Evolutionary conservation across 2,888 invertebrate species (phyloP), one percentile per base, ranked within the genome.

Genomic region (Busseola fusca): DNA sequence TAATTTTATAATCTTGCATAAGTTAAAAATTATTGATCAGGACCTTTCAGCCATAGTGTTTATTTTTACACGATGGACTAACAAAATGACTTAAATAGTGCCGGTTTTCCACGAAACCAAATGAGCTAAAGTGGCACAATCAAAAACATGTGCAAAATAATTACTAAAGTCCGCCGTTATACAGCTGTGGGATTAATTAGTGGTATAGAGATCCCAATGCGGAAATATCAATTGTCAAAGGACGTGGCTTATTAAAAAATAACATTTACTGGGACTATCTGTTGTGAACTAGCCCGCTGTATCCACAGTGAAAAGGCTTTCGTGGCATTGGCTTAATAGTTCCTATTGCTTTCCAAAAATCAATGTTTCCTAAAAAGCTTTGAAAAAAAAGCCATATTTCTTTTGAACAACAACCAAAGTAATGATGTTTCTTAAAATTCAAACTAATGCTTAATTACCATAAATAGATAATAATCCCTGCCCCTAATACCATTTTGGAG

Each of bases 201-300:
- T 62, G 69, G 42, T 64, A 45, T 66, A 69, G 54, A 64, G 76
- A 84, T 79, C 76, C 85, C 82, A 85, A 88, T 83, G 87, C 91
- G 93, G 92, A 92, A 89, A 89, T 82, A 84, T 82, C 86, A 89
- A 90, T 91, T 91, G 87, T 74, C 70, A 84, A 86, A 87, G 87
- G 88, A 89, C 88, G 81, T 78, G 59, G 76, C 76, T 83, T 73
- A 86, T 86, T 84, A 74, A 83, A 86, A 84, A 78, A 70, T 71
- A 70, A 58, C 86, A 83, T 87, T 82, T 78, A 88, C 88, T 87
- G 86, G 85, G 87, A 87, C 84, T 69, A 72, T 76, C 81, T 76
- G 71, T 86, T 73, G 71, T 66, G 6, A 85, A 76, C 83, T 76
- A 72, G 85, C 72, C n/a, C 21, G 80, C 72, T 74, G 84, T 81